phyloP scores from a whole-genome alignment of 2,113 vertebrate genomes.

The Eclectus roratus region DNA sequence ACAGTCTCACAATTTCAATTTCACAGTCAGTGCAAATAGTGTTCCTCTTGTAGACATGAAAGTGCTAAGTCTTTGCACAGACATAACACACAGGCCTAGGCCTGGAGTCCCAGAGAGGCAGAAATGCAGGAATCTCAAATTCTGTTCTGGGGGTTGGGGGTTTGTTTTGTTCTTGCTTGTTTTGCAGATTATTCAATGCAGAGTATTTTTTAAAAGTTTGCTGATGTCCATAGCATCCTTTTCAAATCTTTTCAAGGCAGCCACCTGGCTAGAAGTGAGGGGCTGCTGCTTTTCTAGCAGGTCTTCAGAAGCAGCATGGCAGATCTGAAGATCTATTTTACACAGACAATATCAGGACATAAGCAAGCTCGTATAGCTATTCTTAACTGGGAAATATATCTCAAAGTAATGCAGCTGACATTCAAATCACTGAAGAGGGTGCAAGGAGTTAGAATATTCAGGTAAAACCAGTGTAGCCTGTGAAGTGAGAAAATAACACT shows the following conservation, averaged over 20 bases:
- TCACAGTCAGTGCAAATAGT: neutral
- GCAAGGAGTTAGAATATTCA: neutral
- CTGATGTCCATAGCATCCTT: neutral
- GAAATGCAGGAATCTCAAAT: neutral
- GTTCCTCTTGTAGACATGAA: neutral
- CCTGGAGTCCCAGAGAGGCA: neutral
- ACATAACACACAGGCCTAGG: neutral
- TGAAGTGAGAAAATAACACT: neutral
- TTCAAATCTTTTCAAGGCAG: neutral
- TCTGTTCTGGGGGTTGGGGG: neutral
- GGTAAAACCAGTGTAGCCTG: neutral
- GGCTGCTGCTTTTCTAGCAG: neutral
- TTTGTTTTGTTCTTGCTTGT: neutral
- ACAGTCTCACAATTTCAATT: neutral
- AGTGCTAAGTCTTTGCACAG: neutral
- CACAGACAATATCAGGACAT: neutral
- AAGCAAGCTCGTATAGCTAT: neutral
- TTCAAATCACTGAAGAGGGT: neutral
- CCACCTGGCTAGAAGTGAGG: neutral
- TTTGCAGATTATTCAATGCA: neutral
- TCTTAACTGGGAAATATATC: neutral
- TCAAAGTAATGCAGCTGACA: neutral
- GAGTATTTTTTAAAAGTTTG: neutral
- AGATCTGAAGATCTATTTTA: neutral
- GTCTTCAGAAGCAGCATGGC: neutral